These are phyloP conservation scores for Hippopotamus amphibius DNA, from an alignment of 2,113 vertebrate species.

Conservation along the genomic window DNA sequence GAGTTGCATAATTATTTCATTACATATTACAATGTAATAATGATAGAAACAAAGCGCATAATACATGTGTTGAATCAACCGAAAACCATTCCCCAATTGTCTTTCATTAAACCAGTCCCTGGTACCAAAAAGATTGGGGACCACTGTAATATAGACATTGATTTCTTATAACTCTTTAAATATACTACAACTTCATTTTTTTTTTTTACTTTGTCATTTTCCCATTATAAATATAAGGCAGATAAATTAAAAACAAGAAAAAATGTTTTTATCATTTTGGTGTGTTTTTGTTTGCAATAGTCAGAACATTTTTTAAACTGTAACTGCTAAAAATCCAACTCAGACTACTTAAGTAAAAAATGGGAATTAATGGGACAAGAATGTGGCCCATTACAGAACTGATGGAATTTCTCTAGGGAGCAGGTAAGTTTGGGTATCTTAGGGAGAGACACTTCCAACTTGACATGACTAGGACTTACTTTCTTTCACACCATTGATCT, in stretches of 20 bases:
- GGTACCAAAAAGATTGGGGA: too few relatives aligned
- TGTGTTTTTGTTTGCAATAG: not conserved
- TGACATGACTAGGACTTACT: not conserved
- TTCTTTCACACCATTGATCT: not conserved
- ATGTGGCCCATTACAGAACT: not conserved
- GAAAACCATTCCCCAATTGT: too few relatives aligned
- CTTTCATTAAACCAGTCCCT: too few relatives aligned
- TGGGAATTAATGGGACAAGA: not conserved
- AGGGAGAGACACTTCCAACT: not conserved
- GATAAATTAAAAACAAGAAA: not conserved
- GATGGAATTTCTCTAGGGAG: not conserved
- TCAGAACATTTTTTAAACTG: not conserved
- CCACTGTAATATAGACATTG: not conserved
- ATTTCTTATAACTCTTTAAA: conserved; percentile 42
- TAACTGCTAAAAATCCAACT: not conserved
- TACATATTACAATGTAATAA: too few relatives aligned
- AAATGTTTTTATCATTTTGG: not conserved
- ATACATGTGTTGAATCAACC: too few relatives aligned
- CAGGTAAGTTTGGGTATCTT: not conserved
- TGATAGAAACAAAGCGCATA: too few relatives aligned
- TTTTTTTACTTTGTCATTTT: conserved; percentile 16
- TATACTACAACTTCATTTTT: not conserved
- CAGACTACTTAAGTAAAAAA: not conserved
- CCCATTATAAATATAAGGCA: conserved; percentile 5
- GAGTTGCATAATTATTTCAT: too few relatives aligned